phyloP scores from a whole-genome alignment of 2,888 invertebrate genomes.

The Sarcophaga caerulescens region DNA sequence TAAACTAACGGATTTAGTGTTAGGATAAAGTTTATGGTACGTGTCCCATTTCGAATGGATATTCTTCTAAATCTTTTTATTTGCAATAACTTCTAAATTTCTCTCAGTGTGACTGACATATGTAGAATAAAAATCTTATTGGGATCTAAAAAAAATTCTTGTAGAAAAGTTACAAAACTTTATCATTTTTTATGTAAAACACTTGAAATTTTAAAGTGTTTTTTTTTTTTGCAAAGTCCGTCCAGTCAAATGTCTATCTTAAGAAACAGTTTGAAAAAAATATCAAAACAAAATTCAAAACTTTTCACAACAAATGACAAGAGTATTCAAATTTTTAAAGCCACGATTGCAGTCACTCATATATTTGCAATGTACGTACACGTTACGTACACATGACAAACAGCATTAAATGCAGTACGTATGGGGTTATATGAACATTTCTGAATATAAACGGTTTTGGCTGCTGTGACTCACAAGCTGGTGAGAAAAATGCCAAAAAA shows the following conservation, averaged over 20 bases:
- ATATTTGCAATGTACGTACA: neutral
- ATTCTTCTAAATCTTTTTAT: too few species aligned
- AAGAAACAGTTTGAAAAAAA: conserved; percentile 34
- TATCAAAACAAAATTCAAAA: conserved; percentile 54
- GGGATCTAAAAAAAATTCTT: neutral
- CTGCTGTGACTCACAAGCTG: conserved; percentile 55
- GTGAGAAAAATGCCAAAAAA: conserved; percentile 30
- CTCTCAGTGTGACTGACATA: conserved; percentile 6
- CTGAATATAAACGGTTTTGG: conserved; percentile 51
- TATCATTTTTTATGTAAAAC: conserved; percentile 49
- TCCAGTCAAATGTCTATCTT: neutral
- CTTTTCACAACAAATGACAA: conserved; percentile 63
- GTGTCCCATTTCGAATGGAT: too few species aligned
- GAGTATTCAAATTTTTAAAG: conserved; percentile 50
- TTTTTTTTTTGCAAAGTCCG: neutral
- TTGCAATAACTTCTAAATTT: neutral
- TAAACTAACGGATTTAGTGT: too few species aligned
- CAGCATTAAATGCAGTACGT: conserved; percentile 47
- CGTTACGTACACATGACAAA: conserved; percentile 57
- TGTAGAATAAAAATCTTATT: conserved; percentile 6
- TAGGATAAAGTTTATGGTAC: too few species aligned
- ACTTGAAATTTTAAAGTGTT: conserved; percentile 47
- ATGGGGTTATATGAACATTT: conserved; percentile 37
- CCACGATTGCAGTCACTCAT: conserved; percentile 32
- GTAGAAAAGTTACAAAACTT: conserved; percentile 36